Conservation (phyloP, 1,140 invertebrate species). For the Holcopasites calliopsidis region DNA sequence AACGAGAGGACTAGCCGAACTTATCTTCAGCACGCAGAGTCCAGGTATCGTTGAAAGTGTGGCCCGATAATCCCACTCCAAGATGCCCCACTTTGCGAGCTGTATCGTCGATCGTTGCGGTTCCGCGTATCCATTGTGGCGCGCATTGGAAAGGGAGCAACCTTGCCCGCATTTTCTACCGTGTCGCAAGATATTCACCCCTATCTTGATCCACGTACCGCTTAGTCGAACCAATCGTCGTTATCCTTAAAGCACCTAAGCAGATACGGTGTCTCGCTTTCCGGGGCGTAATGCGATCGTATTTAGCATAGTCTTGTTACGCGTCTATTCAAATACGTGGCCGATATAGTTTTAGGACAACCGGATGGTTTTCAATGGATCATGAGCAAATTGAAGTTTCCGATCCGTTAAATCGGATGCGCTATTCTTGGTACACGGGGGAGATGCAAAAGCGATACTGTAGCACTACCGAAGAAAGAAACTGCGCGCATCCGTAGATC, state of each 20-base stretch:
- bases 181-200: conserved; percentile 48
- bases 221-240: not conserved
- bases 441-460: no score
- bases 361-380: not conserved
- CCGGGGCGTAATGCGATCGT: conserved; percentile 7
- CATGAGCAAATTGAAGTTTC: conserved; percentile 2
- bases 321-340: not conserved
- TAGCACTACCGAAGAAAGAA: no score
- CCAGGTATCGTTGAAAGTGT: conserved; percentile 59
- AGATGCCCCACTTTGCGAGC: conserved; percentile 44
- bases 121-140: conserved; percentile 57
- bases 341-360: not conserved
- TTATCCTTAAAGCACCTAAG: not conserved
- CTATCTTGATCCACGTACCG: conserved; percentile 3
- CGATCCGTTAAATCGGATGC: not conserved
- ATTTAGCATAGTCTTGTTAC: not conserved
- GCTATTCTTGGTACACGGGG: not conserved
- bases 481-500: conserved; percentile 40
- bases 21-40: conserved; percentile 8
- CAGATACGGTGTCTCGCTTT: not conserved
- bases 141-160: conserved; percentile 55
- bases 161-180: conserved; percentile 59
- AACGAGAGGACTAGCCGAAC: not conserved
- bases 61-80: conserved; percentile 29
- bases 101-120: conserved; percentile 49